phyloP scores from a whole-genome alignment of 2,888 invertebrate species.

The Cylloceria caligata region DNA sequence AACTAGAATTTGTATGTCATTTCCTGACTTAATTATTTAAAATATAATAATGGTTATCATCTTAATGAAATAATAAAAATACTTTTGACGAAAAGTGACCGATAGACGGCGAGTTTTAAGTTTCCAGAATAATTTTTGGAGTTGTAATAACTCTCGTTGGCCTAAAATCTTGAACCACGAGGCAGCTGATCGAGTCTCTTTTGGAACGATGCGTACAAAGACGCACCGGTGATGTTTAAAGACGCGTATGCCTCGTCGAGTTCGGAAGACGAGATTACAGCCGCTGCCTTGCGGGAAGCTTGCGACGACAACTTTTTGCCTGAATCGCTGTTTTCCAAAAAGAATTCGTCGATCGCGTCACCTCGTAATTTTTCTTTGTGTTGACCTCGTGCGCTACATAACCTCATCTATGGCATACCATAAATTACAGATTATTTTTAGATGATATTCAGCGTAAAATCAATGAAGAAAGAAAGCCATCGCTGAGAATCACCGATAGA shows the following conservation, averaged over 20 bases:
- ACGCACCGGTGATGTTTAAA: slow-evolving; percentile 24
- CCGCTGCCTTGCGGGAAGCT: slow-evolving; percentile 76
- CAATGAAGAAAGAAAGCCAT: slow-evolving; percentile 36
- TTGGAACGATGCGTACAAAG: slow-evolving; percentile 11
- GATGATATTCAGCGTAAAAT: background rate
- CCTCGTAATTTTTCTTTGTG: slow-evolving; percentile 5
- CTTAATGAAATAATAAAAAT: no score
- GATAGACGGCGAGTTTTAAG: no score
- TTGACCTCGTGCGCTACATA: slow-evolving; percentile 29
- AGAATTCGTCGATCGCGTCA: slow-evolving; percentile 36
- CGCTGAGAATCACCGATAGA: slow-evolving; percentile 57
- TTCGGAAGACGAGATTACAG: slow-evolving; percentile 77
- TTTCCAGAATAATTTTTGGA: no score
- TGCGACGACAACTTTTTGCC: slow-evolving; percentile 76
- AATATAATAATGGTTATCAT: no score
- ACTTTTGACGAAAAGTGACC: no score
- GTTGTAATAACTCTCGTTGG: no score
- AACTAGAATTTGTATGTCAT: no score
- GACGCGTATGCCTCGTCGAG: slow-evolving; percentile 70
- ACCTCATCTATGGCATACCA: slow-evolving; percentile 36
- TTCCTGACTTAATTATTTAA: no score
- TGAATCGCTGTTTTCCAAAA: slow-evolving; percentile 66
- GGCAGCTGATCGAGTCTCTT: background rate
- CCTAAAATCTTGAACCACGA: background rate
- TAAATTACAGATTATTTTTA: slow-evolving; percentile 8